Evolutionary conservation across 1,140 invertebrate genomes (phyloP).

Genomic region (Ganaspis sp.): DNA sequence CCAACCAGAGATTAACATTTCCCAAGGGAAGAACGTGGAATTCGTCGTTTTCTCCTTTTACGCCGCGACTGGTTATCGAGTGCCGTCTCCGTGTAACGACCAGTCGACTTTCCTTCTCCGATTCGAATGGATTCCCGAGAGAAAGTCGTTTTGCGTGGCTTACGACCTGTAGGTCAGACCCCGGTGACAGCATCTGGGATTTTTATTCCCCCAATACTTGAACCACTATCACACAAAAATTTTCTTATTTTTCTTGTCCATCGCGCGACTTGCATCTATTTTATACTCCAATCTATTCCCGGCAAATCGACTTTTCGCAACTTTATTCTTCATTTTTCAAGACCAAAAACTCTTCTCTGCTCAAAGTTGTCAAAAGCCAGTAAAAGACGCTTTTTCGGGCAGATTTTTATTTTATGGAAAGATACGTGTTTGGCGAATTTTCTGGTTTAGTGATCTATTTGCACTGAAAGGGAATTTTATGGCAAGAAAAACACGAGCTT

Average conservation of each 20-base stretch:
- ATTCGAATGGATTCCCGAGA: constrained; percentile 22
- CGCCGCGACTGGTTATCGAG: constrained; percentile 25
- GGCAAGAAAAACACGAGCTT: too few relatives aligned
- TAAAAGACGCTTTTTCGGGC: too few relatives aligned
- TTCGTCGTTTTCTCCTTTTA: constrained; percentile 25
- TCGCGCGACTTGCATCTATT: background rate
- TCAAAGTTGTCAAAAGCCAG: too few relatives aligned
- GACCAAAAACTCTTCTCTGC: background rate
- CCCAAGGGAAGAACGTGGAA: constrained; percentile 20
- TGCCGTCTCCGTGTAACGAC: constrained; percentile 18
- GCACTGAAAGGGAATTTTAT: too few relatives aligned
- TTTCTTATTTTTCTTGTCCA: constrained; percentile 4
- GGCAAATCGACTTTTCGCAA: background rate
- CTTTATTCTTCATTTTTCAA: background rate
- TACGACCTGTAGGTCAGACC: constrained; percentile 1
- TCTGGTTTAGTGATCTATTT: too few relatives aligned
- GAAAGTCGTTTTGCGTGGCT: constrained; percentile 26
- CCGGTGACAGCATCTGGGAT: constrained; percentile 14
- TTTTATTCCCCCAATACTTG: background rate
- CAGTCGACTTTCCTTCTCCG: background rate
- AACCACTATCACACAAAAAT: background rate
- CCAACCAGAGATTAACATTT: constrained; percentile 25
- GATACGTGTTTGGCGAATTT: too few relatives aligned
- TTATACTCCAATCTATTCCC: background rate
- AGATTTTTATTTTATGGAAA: too few relatives aligned